Evolutionary conservation across 2,888 invertebrate species (phyloP), one percentile per base, ranked within the genome.

Genomic region (Pseudolycoriella hygida): DNA sequence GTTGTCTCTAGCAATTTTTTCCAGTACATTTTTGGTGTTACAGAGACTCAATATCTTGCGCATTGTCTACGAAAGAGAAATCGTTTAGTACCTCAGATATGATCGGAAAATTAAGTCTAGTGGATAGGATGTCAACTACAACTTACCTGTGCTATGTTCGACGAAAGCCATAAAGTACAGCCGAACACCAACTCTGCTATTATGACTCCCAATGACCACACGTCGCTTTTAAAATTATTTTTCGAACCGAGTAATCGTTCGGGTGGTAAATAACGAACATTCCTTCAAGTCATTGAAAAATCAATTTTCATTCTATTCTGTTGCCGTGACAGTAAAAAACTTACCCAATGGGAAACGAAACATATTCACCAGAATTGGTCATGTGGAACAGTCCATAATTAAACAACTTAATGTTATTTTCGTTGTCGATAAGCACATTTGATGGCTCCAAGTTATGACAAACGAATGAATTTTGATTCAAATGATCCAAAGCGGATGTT

Each of bases 191-290:
- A 62, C 65, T 96, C 93, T 1, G 85, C 68, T 30, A 94, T 61
- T 48, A 96, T 77, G 47, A 97, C 79, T n/a, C 93, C 97, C 48
- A 92, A 67, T 1, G 90, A 80, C 97, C 97, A 98, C 20, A 92
- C 73, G 65, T 98, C 97, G 15, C 80, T 80, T 61, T 88, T 83
- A 1, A 78, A 74, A 42, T 85, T 81, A 44, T 76, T 72, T 19
- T 74, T 74, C 44, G 57, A 52, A 1, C 73, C 73, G 3, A 85
- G 58, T 53, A 86, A 76, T 32, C 83, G 76, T 67, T 90, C 89
- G 0, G 89, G 89, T 17, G 89, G 79, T 50, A 80, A 72, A 57
- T 88, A 89, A 52, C 77, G 76, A 44, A 85, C 76, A 53, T 80
- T 73, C 6, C 84, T 32, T n/a, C 40, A 46, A 39, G 39, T 39